Conservation (phyloP, 1,140 invertebrate species). For the Armadillidium nasatum region DNA sequence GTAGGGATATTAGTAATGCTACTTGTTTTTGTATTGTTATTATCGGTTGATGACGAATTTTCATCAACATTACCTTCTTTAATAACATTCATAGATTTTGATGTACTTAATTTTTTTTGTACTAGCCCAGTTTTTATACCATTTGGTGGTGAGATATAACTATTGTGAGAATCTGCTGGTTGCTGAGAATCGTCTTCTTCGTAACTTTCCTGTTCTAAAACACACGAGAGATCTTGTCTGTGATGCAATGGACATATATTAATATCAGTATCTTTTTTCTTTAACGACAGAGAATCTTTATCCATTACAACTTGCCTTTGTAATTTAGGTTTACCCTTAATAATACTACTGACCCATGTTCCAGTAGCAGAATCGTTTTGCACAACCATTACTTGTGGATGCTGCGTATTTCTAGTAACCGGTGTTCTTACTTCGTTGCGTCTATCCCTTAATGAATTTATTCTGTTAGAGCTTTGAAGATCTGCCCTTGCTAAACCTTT, state of each 20-base stretch:
- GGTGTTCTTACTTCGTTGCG: slow-evolving; percentile 1
- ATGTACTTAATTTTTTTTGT: slow-evolving; percentile 28
- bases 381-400: slow-evolving; percentile 18
- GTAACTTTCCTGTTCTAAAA: slow-evolving; percentile 30
- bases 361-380: slow-evolving; percentile 16
- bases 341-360: slow-evolving; percentile 7
- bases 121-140: slow-evolving; percentile 22
- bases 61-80: slow-evolving; percentile 27
- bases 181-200: slow-evolving; percentile 26
- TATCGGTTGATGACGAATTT: neutral
- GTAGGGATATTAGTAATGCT: neutral
- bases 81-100: slow-evolving; percentile 24
- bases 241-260: neutral
- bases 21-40: neutral
- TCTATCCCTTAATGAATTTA: slow-evolving; percentile 18
- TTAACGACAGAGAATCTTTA: slow-evolving; percentile 12
- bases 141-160: slow-evolving; percentile 17
- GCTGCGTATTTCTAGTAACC: neutral
- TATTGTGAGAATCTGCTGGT: neutral
- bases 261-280: slow-evolving; percentile 18
- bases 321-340: slow-evolving; percentile 20
- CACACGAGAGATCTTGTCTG: slow-evolving; percentile 22
- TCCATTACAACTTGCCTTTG: slow-evolving; percentile 24
- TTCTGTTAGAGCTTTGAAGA: slow-evolving; percentile 18
- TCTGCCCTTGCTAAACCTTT: slow-evolving; percentile 22